These are phyloP conservation scores for Montifringilla adamsi DNA, from an alignment of 2,113 vertebrate genomes.

Conservation along the genomic window DNA sequence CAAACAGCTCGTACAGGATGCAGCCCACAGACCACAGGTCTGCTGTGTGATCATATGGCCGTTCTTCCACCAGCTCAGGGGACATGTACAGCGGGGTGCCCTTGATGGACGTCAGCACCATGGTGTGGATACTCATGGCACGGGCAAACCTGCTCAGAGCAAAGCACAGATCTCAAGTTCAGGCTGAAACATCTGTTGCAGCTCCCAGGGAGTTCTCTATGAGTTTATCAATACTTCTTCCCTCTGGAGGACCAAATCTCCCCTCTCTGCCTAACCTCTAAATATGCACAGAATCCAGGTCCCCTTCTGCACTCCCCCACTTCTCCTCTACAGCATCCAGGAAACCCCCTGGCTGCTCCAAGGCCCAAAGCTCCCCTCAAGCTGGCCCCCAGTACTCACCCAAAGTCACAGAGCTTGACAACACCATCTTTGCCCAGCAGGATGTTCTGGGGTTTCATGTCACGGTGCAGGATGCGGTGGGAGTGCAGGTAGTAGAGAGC, in stretches of 20 bases:
- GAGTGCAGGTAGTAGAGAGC: slow-evolving; percentile 96
- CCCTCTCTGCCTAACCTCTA: background rate
- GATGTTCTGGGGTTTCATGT: slow-evolving; percentile 98
- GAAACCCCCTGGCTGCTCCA: slow-evolving; percentile 67
- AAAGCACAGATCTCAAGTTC: background rate
- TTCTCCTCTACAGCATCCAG: background rate
- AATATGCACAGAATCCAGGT: background rate
- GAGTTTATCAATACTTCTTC: background rate
- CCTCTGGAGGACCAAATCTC: background rate
- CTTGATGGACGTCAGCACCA: slow-evolving; percentile 96
- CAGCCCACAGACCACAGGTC: slow-evolving; percentile 97
- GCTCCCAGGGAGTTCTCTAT: background rate
- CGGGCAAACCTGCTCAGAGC: slow-evolving; percentile 85
- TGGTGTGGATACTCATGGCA: slow-evolving; percentile 92
- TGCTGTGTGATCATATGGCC: slow-evolving; percentile 90
- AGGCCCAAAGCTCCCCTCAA: slow-evolving; percentile 43
- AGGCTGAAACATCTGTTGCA: background rate
- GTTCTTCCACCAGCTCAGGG: slow-evolving; percentile 92
- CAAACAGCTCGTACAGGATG: slow-evolving; percentile 93
- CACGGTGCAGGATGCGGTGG: slow-evolving; percentile 93
- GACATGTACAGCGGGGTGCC: slow-evolving; percentile 97
- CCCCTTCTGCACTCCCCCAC: background rate
- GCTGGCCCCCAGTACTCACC: slow-evolving; percentile 70
- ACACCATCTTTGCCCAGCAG: slow-evolving; percentile 88
- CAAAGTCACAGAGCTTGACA: slow-evolving; percentile 96